These are phyloP conservation scores for Emydura subglobosa DNA, from an alignment of 2,113 vertebrate species.

Conservation along the genomic window DNA sequence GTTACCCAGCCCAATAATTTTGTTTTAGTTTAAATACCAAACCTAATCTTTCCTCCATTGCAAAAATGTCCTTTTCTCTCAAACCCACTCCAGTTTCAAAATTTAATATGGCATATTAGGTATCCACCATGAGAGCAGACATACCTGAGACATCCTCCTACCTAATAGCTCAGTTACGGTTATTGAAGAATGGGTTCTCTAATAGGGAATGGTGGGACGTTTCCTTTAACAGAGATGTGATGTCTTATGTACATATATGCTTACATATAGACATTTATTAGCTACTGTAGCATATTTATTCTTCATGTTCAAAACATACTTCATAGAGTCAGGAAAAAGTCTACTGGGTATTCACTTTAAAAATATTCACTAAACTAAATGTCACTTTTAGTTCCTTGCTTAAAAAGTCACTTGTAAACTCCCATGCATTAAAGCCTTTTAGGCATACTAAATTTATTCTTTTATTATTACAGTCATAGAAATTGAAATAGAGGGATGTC, in stretches of 20 bases:
- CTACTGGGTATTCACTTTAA: fast-evolving
- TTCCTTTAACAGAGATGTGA: background rate
- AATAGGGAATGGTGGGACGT: background rate
- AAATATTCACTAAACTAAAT: background rate
- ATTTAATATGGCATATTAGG: fast-evolving
- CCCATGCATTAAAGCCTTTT: background rate
- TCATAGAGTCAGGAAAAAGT: fast-evolving
- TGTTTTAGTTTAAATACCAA: background rate
- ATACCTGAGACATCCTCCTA: fast-evolving
- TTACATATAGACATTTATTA: fast-evolving
- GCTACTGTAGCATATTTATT: background rate
- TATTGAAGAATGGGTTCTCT: fast-evolving
- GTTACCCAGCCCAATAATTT: background rate
- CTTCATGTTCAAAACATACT: background rate
- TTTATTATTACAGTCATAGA: background rate
- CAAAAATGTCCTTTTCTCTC: background rate
- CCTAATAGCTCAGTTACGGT: background rate
- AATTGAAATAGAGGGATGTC: background rate
- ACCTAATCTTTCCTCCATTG: fast-evolving
- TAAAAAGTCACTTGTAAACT: background rate
- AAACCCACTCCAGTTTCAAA: background rate
- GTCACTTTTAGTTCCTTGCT: background rate
- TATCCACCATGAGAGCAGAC: fast-evolving
- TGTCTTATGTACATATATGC: fast-evolving
- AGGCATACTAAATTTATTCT: background rate